Percentiles rank a stretch among this genome's conserved stretches.
Conservation (phyloP, 2,888 invertebrate species). For the Andrena praecox region DNA sequence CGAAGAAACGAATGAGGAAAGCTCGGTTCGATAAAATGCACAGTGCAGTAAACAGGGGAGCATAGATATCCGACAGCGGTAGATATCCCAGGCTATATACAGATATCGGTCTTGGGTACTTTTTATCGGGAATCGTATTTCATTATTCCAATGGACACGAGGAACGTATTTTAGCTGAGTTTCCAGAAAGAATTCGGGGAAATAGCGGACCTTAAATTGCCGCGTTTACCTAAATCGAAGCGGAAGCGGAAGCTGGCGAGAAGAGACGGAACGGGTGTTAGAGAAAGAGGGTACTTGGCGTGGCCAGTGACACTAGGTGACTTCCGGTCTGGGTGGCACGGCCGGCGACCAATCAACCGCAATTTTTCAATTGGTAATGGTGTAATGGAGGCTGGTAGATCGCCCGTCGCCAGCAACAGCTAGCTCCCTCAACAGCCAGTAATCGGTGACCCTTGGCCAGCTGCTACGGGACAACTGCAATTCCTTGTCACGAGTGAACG, state of each 20-base stretch:
- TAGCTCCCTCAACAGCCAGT: constrained; percentile 52
- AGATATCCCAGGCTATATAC: not conserved
- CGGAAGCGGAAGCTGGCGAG: constrained; percentile 38
- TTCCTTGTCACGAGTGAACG: constrained; percentile 14
- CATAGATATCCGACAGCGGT: not conserved
- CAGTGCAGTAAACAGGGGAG: constrained; percentile 10
- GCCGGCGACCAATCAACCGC: constrained; percentile 57
- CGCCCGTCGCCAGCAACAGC: constrained; percentile 40
- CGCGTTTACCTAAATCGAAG: not conserved
- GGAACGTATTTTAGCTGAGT: no score
- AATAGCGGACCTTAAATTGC: not conserved
- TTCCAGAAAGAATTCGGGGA: no score
- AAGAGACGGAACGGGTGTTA: constrained; percentile 8
- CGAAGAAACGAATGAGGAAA: not conserved
- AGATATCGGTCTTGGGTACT: not conserved
- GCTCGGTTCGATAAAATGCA: constrained; percentile 16
- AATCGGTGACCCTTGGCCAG: constrained; percentile 55
- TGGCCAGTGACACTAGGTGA: constrained; percentile 66
- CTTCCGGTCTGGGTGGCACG: constrained; percentile 61
- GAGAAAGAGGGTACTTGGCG: constrained; percentile 34
- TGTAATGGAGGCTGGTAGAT: constrained; percentile 59
- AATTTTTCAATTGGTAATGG: constrained; percentile 69
- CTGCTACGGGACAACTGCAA: constrained; percentile 33
- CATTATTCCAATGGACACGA: not conserved
- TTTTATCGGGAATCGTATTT: constrained; percentile 30